phyloP scores from a whole-genome alignment of 2,888 invertebrate genomes.

The Gryllus longicercus region DNA sequence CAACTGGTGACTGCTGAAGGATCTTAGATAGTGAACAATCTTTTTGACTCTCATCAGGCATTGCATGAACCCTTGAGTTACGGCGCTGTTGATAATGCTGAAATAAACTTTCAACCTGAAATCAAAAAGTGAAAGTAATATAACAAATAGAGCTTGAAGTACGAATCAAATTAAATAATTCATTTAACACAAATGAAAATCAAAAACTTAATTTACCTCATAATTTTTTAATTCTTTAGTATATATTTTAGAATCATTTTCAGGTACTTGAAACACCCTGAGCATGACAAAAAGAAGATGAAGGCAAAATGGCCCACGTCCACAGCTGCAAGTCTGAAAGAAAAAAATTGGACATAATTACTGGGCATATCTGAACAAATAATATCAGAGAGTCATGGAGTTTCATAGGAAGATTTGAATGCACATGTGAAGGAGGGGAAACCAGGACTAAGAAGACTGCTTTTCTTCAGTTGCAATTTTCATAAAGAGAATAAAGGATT shows the following conservation, averaged over 20 bases:
- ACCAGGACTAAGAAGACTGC: too few relatives aligned
- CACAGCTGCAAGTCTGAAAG: slow-evolving; percentile 49
- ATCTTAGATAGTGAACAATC: background rate
- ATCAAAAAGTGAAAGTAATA: background rate
- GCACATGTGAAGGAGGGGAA: too few relatives aligned
- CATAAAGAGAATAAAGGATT: too few relatives aligned
- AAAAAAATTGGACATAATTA: background rate
- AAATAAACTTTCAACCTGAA: slow-evolving; percentile 47
- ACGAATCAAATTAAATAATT: background rate
- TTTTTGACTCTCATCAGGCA: slow-evolving; percentile 19
- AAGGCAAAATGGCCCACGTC: slow-evolving; percentile 48
- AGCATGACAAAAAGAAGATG: slow-evolving; percentile 51
- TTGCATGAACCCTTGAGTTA: slow-evolving; percentile 34
- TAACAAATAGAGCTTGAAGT: too few relatives aligned
- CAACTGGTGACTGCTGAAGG: too few relatives aligned
- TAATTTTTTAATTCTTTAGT: slow-evolving; percentile 48
- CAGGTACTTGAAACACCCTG: slow-evolving; percentile 48
- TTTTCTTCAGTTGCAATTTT: too few relatives aligned
- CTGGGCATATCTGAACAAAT: too few relatives aligned
- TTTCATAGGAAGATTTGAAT: too few relatives aligned
- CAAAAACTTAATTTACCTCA: slow-evolving; percentile 43
- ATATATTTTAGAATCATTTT: slow-evolving; percentile 46
- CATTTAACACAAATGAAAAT: slow-evolving; percentile 23
- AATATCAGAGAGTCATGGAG: too few relatives aligned
- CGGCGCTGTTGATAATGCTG: slow-evolving; percentile 45